phyloP scores from a whole-genome alignment of 2,797 vertebrate genomes.

The Hylomyscus alleni region DNA sequence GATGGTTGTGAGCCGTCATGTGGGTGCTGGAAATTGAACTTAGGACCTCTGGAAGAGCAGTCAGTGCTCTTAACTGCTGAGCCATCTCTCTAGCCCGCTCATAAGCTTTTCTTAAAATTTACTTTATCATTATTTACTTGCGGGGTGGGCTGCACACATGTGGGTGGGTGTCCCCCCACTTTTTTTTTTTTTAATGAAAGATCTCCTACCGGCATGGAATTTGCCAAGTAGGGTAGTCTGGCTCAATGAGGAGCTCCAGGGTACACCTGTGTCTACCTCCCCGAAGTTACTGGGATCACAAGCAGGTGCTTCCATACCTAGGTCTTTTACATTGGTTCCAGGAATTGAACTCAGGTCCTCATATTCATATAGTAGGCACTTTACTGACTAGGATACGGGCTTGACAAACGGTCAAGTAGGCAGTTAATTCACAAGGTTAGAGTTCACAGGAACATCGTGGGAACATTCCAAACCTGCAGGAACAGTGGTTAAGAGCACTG shows the following conservation, averaged over 20 bases:
- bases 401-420: neutral
- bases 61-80: too few species aligned
- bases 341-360: neutral
- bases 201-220: neutral
- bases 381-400: neutral
- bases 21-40: too few species aligned
- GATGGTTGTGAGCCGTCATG: too few species aligned
- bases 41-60: too few species aligned
- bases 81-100: neutral
- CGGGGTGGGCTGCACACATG: neutral
- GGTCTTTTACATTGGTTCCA: neutral
- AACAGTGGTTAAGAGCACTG: too few species aligned
- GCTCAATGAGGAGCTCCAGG: neutral
- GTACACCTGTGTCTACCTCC: neutral
- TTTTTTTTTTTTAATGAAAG: neutral
- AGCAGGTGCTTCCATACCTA: neutral
- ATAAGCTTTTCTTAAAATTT: neutral
- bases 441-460: neutral
- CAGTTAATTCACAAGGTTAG: neutral
- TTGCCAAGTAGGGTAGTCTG: neutral
- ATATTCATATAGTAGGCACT: neutral
- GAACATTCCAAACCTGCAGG: neutral
- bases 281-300: neutral
- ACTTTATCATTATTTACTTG: neutral
- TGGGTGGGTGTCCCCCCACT: neutral